Evolutionary conservation across 2,797 vertebrate species (phyloP), one percentile per base, ranked within the genome.

Genomic region (Antrozous pallidus): DNA sequence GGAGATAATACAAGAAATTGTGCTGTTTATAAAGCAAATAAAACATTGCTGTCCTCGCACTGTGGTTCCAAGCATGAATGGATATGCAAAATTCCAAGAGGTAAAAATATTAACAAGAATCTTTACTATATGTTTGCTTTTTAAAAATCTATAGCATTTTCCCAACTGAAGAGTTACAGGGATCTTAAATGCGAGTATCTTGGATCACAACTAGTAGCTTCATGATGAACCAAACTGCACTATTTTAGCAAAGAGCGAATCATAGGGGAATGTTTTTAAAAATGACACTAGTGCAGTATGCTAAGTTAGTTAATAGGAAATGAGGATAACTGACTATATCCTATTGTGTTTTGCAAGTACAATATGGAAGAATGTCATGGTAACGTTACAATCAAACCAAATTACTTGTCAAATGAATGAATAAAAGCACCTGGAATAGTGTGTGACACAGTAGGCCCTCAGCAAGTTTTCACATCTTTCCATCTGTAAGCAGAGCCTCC

Each of bases 11-110:
- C 98, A 78, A 98, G 98, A 96, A 98, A 98, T 81, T 99, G 99
- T 84, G 99, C 98, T 13, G 98, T 98, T 14, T 99, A 99, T 98
- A 98, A 98, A 97, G 98, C 98, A 74, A 98, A 98, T 95, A 98
- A 98, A 96, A 95, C 97, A 0, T 88, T 99, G 90, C 97, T 98
- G 45, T 98, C 99, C 2, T 98, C 98, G 36, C 98, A 98, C 33
- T 99, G 99, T 94, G 98, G 97, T 79, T 96, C 98, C 97, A 98
- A 98, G 94, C 98, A 98, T 1, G 99, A 99, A 98, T 99, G 99
- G 99, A 99, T 99, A 97, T 99, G 99, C 98, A 99, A 99, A 97
- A 97, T 99, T 90, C 97, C 98, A 89, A 98, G 98, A 99, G 99
- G 99, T 99, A 97, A 97, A 90, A 80, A 71, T 51, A 47, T 31